Evolutionary conservation across 2,113 vertebrate genomes (phyloP), one percentile per base, ranked within the genome.

Genomic region (Apteryx mantelli): DNA sequence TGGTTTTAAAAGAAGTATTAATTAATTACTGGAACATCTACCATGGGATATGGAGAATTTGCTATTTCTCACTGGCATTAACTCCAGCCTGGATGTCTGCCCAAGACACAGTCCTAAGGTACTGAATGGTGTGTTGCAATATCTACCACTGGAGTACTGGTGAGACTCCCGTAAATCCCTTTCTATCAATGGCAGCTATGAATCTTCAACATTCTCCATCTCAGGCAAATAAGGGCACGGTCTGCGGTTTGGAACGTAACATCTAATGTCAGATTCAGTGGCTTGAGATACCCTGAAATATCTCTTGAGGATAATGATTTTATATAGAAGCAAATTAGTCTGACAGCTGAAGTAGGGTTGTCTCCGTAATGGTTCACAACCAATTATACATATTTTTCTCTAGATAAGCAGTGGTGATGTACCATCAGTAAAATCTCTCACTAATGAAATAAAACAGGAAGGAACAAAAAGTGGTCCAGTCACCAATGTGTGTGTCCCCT

Each of bases 241-340:
- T 68, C 87, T 91, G 95, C 85, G 89, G 85, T 93, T 93, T 91
- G 89, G 93, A 95, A 60, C 85, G 60, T 46, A 66, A 68, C 75
- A 52, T 92, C 91, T 92, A n/a, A 88, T 78, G 86, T 83, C 91
- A 89, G 81, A 91, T 89, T 83, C 91, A 91, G 93, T 91, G 92
- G 66, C 53, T 74, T 95, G 82, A 91, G 94, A 63, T n/a, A 32
- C 78, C 20, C 69, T 50, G 80, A 90, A 92, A 60, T 42, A 77
- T 83, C 95, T 97, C 96, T 46, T 11, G 87, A 95, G 89, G 91
- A 70, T 77, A 77, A 95, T 88, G 83, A 92, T 93, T 93, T 89
- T 69, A 87, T 87, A 89, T 5, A 24, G 95, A 89, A 76, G 82
- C 65, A 95, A 96, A 94, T 96, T 93, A 94, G 32, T 69, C 94